Base-by-base conservation (phyloP, 2,113 vertebrate genomes). In the Paramormyrops kingsleyae region DNA sequence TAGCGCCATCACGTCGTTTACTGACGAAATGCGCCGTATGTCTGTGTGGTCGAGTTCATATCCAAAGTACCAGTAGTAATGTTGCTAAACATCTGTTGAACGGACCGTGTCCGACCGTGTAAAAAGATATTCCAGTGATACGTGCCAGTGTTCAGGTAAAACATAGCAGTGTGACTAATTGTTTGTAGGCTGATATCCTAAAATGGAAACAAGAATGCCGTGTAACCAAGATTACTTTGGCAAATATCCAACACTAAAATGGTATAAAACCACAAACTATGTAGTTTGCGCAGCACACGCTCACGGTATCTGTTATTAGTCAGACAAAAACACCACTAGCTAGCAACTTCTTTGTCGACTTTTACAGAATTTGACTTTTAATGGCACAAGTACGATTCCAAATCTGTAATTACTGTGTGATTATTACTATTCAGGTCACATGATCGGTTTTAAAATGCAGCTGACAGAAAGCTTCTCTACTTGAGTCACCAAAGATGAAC, bases 1-100 rank as follows among this genome's bases (percentile, higher is more conserved):
- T 95, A 95, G 92, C 86, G 91, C 91, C 84, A 88, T 90, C 92
- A 86, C 89, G 70, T 83, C 84, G 92, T 93, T 95, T 93, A 94
- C 86, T 91, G 93, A 94, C 93, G 89, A 92, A 92, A 87, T 15
- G 90, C 87, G 88, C 90, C 91, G 70, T 93, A 92, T 92, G 92
- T 27, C 62, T 84, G 21, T 47, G 44, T 50, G 80, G 27, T 39
- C 27, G 15, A 39, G 70, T 19, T 35, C 31, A 42, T 39, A 42
- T 35, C 31, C 17, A 27, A 13, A 19, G 4, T 42, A 42, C 35
- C 17, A 17, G 74, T 17, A 80, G 31, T 80, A 19, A 19, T 80
- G 74, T 19, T 80, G 74, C 74, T 42, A 42, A 80, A 80, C 35
- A 6, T 39, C 70, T 77, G 70, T 77, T 39, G 10, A 77, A 39